Base-by-base conservation (phyloP, 2,113 vertebrate genomes). In the Nycticryphes semicollaris region DNA sequence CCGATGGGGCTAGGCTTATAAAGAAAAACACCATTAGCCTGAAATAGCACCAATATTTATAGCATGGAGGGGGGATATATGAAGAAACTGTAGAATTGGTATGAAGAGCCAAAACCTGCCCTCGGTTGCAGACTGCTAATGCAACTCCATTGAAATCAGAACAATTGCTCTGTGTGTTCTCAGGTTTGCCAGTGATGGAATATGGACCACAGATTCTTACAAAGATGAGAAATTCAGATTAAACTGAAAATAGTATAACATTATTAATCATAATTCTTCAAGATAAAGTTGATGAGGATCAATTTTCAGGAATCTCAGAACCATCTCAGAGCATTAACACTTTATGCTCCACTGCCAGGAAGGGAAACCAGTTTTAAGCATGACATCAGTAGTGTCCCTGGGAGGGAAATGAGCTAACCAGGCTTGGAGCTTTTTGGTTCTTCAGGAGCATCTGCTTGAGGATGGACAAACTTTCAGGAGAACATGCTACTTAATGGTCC, bases 21-120 rank as follows among this genome's bases (percentile, higher is more conserved):
- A 87, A 91, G 80, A 64, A 84, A 87, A 82, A 35, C 57, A 85
- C 11, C 16, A 87, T 83, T 79, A 66, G 45, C 57, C 59, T 79
- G 30, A 92, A 96, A 92, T 57, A 84, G 87, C 45, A 53, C 47
- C 69, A 51, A 89, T 82, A 87, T 92, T 96, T 94, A 73, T 89
- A 80, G 86, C 41, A 73, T 21, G 60, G 60, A 45, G 37, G 60
- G 76, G 84, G 45, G 11, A 33, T 54, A 63, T 85, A 72, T 85
- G 77, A 73, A 76, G 80, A 48, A 96, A 95, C 30, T 62, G 57
- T 28, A 89, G 88, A n/a, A 24, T 10, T 5, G 35, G n/a, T 70
- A 22, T 54, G 69, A 89, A 81, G 67, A 96, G 81, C 45, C 89
- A 93, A 90, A 87, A 84, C 10, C 45, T 73, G 35, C 53, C 87